Evolutionary conservation across 1,140 invertebrate species (phyloP).

Genomic region (Zelostemma sp.): DNA sequence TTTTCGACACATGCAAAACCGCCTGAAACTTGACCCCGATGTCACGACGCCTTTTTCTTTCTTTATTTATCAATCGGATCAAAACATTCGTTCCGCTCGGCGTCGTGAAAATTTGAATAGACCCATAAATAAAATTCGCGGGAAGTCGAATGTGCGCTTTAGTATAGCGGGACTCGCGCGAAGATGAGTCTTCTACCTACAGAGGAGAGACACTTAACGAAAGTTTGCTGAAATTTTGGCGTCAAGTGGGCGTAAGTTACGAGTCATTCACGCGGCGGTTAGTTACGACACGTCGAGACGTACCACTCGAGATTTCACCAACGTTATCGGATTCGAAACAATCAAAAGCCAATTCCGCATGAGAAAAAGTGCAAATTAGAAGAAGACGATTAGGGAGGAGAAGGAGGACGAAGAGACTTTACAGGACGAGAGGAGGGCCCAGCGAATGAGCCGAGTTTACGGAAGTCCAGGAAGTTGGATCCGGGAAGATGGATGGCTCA

Average conservation of each 20-base stretch:
- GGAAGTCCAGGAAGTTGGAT: conserved; percentile 21
- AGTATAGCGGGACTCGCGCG: conserved; percentile 17
- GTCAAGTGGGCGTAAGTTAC: conserved; percentile 45
- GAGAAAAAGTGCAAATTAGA: no score
- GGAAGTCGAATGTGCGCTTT: conserved; percentile 28
- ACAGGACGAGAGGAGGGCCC: no score
- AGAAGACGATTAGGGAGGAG: no score
- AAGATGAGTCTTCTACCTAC: conserved; percentile 19
- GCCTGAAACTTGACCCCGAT: not conserved
- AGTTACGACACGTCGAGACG: conserved; percentile 40
- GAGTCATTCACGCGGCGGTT: conserved; percentile 42
- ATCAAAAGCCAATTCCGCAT: no score
- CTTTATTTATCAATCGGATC: conserved; percentile 1
- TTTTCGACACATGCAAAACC: conserved; percentile 2
- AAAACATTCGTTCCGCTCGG: not conserved
- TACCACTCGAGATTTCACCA: conserved; percentile 38
- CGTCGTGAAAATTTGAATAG: conserved; percentile 23
- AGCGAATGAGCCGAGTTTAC: not conserved
- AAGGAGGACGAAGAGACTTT: no score
- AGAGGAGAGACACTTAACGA: conserved; percentile 17
- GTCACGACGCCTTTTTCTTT: not conserved
- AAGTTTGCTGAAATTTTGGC: conserved; percentile 41
- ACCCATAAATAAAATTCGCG: conserved; percentile 34
- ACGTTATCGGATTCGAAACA: conserved; percentile 7
- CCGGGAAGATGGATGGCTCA: conserved; percentile 50